Evolutionary conservation across 2,113 vertebrate genomes (phyloP), one percentile per base, ranked within the genome.

Genomic region (Antigone vipio): DNA sequence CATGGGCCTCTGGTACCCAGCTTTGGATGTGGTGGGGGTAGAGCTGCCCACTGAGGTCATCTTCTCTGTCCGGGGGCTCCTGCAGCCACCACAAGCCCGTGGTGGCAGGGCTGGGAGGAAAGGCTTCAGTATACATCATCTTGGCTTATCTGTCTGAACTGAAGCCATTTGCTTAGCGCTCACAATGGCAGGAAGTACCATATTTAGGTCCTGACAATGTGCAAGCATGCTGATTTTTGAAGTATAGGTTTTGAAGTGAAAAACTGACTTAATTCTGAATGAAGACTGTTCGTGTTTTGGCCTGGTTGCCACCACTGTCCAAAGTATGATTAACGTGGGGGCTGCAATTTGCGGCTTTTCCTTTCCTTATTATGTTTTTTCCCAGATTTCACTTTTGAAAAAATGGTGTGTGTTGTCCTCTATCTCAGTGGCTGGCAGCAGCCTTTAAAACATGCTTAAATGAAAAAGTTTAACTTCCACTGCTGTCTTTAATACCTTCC

Each of bases 161-260:
- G 66, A 72, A 92, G 40, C n/a, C 22, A 29, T 89, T 78, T 81
- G 59, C 40, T 68, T 32, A 4, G 1, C 5, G 8, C 58, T 84
- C 55, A 87, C 77, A 97, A 75, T 89, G 83, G 53, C 86, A 94
- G 85, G 83, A 97, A 81, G 58, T 60, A 18, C 45, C 8, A 5
- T 63, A 87, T 58, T 88, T 88, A 84, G 38, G 60, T 88, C 30
- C 53, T 60, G 76, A 68, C 62, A 7, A 1, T 44, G 23, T 45
- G 53, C 34, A 75, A 67, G 11, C 27, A 34, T 1, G 3, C 50
- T 69, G 59, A 59, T 92, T 72, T 93, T 89, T 74, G 44, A 82
- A 72, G 66, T 42, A 26, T 23, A 49, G 19, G n/a, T 78, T 80
- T 38, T 72, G 35, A 94, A 92, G 32, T 62, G 68, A 74, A 73